Base-by-base conservation (phyloP, 2,113 vertebrate genomes). In the Amphiprion percula region DNA sequence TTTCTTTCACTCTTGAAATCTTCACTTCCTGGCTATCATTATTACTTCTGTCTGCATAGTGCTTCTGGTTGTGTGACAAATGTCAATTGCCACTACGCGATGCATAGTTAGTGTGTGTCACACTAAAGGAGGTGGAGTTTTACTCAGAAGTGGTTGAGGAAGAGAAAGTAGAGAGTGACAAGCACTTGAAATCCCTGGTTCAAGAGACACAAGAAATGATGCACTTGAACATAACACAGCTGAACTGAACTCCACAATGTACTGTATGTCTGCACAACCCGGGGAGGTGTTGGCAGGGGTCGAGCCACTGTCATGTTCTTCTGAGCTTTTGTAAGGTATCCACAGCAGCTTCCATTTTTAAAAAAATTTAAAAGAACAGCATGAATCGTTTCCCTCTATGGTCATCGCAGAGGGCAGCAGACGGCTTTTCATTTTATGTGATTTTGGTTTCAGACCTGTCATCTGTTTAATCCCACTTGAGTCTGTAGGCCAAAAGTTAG, bases 301-400 rank as follows among this genome's bases (percentile, higher is more conserved):
- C 0, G 10, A 24, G 15, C 14, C 58, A 16, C 65, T 69, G 61
- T 72, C 21, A 30, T 49, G 67, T 68, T 77, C 52, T 77, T 61
- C 46, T 61, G 49, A 67, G 55, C 61, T 71, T 75, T 65, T 65
- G 24, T 4, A 14, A 41, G n/a, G 8, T 21, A 46, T 67, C 55
- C 56, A 61, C 64, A 23, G 53, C 60, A 37, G 63, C 15, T 68
- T 47, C 28, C 19, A 15, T 21, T 46, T 21, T 21, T 21, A 73
- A 61, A 39, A 76, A 39, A 44, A 17, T 24, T 6, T 19, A 54
- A 10, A 30, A 21, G 1, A 26, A 39, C 14, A 37, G 53, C 10
- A 56, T 17, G 50, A 58, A 52, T 28, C 9, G 15, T 21, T 24
- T 53, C 47, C 24, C n/a, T 54, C 26, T 26, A 1, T 23, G 28